These are phyloP conservation scores for Pluvialis apricaria DNA, from an alignment of 2,113 vertebrate genomes.

Conservation along the genomic window DNA sequence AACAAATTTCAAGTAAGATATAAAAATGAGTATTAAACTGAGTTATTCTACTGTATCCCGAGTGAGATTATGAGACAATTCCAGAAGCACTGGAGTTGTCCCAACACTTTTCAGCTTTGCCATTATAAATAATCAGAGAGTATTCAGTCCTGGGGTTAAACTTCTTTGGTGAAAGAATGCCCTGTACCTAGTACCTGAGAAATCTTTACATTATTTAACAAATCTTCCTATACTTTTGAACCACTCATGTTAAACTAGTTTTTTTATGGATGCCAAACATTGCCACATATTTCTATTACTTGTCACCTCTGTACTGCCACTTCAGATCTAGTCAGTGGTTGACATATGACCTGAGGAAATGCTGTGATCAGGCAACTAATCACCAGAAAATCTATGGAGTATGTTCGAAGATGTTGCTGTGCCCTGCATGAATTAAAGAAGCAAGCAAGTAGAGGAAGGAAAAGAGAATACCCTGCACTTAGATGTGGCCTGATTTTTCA, in stretches of 20 bases:
- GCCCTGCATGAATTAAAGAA: not conserved
- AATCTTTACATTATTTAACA: not conserved
- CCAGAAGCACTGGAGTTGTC: not conserved
- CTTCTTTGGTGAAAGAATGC: not conserved
- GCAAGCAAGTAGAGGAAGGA: not conserved
- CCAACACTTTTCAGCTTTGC: not conserved
- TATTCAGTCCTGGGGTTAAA: not conserved
- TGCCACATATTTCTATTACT: not conserved
- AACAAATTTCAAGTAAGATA: not conserved
- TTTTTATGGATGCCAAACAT: not conserved
- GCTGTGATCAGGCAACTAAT: not conserved
- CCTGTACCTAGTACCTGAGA: not conserved
- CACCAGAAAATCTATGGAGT: not conserved
- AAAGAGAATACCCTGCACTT: not conserved
- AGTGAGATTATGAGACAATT: not conserved
- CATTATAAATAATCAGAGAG: not conserved
- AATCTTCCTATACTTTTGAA: not conserved
- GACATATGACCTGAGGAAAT: not conserved
- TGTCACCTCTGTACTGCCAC: not conserved
- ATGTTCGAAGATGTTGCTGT: not conserved
- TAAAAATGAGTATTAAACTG: not conserved
- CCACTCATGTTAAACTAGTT: not conserved
- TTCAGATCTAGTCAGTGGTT: not conserved
- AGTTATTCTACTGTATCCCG: not conserved
- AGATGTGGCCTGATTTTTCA: not conserved